Conservation (phyloP, 2,113 vertebrate species). For the Lepisosteus osseus region DNA sequence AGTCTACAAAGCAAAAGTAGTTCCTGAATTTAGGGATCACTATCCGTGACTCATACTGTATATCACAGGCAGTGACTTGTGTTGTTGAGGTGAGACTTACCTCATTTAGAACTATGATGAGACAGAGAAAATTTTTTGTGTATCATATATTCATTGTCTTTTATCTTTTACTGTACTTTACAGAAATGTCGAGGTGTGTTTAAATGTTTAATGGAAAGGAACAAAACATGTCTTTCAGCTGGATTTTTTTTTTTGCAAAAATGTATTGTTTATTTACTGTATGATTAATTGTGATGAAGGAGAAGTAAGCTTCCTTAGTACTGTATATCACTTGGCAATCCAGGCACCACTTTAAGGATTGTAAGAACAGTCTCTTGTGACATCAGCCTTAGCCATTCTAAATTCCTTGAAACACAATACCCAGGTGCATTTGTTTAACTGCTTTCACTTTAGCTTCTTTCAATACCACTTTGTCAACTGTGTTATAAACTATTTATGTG, state of each 20-base stretch:
- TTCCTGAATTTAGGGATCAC: too few relatives aligned
- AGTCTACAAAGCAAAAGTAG: too few relatives aligned
- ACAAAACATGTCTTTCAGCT: constrained; percentile 45
- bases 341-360: constrained; percentile 37
- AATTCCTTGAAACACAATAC: constrained; percentile 39
- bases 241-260: constrained; percentile 38
- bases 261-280: constrained; percentile 55
- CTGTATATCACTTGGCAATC: constrained; percentile 33
- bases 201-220: constrained; percentile 60
- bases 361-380: constrained; percentile 32
- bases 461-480: constrained; percentile 18
- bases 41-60: too few relatives aligned
- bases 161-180: constrained; percentile 54
- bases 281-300: constrained; percentile 50
- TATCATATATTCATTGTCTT: constrained; percentile 19
- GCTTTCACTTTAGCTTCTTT: constrained; percentile 26
- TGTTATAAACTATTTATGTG: constrained; percentile 31
- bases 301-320: constrained; percentile 47
- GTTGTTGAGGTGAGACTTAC: constrained; percentile 13
- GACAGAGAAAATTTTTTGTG: constrained; percentile 16
- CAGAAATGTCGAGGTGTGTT: constrained; percentile 55
- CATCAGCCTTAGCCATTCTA: constrained; percentile 10
- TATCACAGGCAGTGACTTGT: too few relatives aligned
- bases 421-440: constrained; percentile 40
- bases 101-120: constrained; percentile 21